Evolutionary conservation across 2,797 vertebrate genomes (phyloP), one percentile per base, ranked within the genome.

Genomic region (Sandelia bainsii): DNA sequence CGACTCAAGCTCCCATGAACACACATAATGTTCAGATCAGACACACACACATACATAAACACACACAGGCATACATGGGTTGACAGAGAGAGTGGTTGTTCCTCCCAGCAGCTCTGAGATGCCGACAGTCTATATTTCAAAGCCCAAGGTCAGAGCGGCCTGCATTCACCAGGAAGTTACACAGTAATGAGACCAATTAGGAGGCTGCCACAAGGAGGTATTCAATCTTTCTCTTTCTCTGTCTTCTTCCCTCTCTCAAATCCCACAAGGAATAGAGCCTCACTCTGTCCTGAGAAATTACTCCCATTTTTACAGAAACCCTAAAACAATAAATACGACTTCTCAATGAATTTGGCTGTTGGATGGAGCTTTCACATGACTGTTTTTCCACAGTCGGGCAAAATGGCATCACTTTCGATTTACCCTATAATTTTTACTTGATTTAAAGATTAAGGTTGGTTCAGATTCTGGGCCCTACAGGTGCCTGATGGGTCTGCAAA

Each of bases 131-230:
- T 89, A 69, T 79, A 89, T 94, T 90, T 93, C 90, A 94, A 93
- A 95, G 89, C 85, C 86, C 92, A 93, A 93, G 93, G 92, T 94
- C 93, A 93, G 75, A 77, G 62, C 42, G 60, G 89, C 78, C 65
- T 59, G 71, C 84, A 82, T 84, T 86, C 85, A 91, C 77, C 80
- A 92, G 92, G 89, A 93, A 90, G 89, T 93, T 89, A 84, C 80
- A 71, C 68, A 81, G 90, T 94, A 94, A 94, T 93, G 87, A 92
- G 88, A 80, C 76, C 91, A 93, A 93, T 94, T 94, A 93, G 86
- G 90, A 89, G 83, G 73, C 84, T 85, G 81, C 83, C 39, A 67
- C 85, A 75, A 73, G 82, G 80, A 86, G 74, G 71, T 79, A 87
- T 91, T 90, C 82, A 83, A 72, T 88, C 87, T 79, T 63, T 78